Evolutionary conservation across 2,888 invertebrate genomes (phyloP).

Genomic region (Erebia ligea): DNA sequence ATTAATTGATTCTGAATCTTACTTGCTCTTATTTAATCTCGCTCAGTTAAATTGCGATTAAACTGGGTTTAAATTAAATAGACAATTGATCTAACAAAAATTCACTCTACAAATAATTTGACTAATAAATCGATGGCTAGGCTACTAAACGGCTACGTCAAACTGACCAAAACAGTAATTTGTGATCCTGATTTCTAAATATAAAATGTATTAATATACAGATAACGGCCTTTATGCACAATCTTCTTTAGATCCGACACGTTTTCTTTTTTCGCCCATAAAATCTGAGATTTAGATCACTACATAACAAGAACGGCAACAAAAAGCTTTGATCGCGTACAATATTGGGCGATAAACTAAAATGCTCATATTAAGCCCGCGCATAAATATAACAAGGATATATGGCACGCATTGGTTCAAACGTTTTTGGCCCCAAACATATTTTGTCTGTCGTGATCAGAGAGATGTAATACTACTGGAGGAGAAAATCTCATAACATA

Average conservation of each 20-base stretch:
- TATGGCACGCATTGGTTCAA: slow-evolving; percentile 62
- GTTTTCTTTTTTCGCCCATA: slow-evolving; percentile 11
- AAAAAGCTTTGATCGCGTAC: slow-evolving; percentile 24
- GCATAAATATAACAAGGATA: slow-evolving; percentile 73
- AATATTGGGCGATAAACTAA: slow-evolving; percentile 54
- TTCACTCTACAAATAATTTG: too few species aligned
- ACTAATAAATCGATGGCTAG: too few species aligned
- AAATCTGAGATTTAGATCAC: slow-evolving; percentile 21
- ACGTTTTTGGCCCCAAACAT: slow-evolving; percentile 76
- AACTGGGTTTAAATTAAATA: too few species aligned
- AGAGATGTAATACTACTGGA: background rate
- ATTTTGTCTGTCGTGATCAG: slow-evolving; percentile 74
- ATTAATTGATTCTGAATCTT: too few species aligned
- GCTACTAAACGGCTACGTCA: too few species aligned
- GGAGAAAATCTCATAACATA: background rate
- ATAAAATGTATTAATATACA: background rate
- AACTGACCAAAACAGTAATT: too few species aligned
- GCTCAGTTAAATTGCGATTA: too few species aligned
- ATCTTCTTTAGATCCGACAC: slow-evolving; percentile 2
- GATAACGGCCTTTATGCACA: background rate
- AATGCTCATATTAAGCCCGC: slow-evolving; percentile 67
- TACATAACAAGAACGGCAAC: slow-evolving; percentile 15
- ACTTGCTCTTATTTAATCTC: too few species aligned
- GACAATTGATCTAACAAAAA: too few species aligned
- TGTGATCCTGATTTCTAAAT: too few species aligned